Conservation (phyloP, 2,113 vertebrate species). For the Apodemus speciosus region DNA sequence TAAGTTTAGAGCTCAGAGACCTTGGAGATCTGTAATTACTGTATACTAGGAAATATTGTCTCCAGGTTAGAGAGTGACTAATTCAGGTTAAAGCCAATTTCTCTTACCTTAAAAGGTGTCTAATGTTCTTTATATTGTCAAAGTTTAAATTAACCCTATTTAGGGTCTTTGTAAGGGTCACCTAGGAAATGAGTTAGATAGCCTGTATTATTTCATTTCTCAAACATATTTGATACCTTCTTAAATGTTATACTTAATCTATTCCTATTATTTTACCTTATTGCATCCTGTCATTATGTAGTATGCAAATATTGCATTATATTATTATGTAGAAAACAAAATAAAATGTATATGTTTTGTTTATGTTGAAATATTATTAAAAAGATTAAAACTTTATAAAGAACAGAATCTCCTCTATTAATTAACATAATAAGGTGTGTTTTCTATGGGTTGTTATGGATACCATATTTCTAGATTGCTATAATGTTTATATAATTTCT, state of each 20-base stretch:
- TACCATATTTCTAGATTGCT: not conserved
- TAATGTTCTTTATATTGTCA: not conserved
- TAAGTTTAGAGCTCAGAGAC: not conserved
- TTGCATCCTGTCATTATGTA: no score
- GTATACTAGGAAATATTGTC: not conserved
- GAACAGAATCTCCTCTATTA: not conserved
- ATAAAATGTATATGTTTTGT: not conserved
- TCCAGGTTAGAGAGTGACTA: not conserved
- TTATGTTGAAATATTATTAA: not conserved
- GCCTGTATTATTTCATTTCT: not conserved
- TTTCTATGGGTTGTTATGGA: not conserved
- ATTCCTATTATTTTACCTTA: not conserved
- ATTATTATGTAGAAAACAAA: not conserved
- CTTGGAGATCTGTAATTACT: not conserved
- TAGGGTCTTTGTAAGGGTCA: not conserved
- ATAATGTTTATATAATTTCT: not conserved
- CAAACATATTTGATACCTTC: not conserved
- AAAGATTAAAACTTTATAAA: no score
- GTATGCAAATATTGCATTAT: conserved; percentile 17
- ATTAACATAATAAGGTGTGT: not conserved
- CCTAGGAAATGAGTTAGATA: not conserved
- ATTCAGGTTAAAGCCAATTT: not conserved
- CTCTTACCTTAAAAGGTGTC: not conserved
- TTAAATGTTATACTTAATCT: not conserved
- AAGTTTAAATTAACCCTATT: not conserved